Base-by-base conservation (phyloP, 1,140 invertebrate genomes). In the Aphaenogaster rudis region DNA sequence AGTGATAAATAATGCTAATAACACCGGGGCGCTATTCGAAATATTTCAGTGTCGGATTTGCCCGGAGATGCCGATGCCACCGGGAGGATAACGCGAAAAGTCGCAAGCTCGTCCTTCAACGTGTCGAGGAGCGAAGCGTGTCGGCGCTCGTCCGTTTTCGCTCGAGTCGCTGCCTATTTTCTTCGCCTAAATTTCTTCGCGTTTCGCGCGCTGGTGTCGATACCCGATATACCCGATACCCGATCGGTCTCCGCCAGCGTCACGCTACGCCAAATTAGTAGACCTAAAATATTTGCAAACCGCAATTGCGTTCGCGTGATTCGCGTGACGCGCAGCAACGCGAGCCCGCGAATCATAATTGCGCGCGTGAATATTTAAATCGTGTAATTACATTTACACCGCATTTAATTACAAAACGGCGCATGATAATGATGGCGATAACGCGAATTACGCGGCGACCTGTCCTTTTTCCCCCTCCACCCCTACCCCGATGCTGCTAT, bases 1-100 rank as follows among this genome's bases (percentile, higher is more conserved):
- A 21, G 69, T 84, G 80, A 84, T 84, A 84, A 84, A 84, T 84
- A 84, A 84, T 84, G 80, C 69, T 84, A 84, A 84, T 84, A 84
- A 84, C 54, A 39, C 33, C 8, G 36, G 33, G 4, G 28, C 17
- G 80, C 45, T 84, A 76, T 84, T 84, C 15, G 69, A 76, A 76
- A 84, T 84, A 84, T 84, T 84, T 84, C 80, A 84, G 33, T 84
- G 67, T 82, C 80, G 80, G 67, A 82, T 82, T 82, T 82, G 36
- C 64, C 76, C 2, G 59, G 61, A 42, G n/a, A 80, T 28, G 48
- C 36, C 42, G 61, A 79, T 36, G 61, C 33, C 59, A 28, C 21
- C 76, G 57, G 5, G 33, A n/a, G 54, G 57, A 79, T 79, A 66
- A 28, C 76, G 61, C 17, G 61, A 64, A 15, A 52, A 80, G 77